Conservation (phyloP, 2,113 vertebrate genomes). For the Butorides virescens region DNA sequence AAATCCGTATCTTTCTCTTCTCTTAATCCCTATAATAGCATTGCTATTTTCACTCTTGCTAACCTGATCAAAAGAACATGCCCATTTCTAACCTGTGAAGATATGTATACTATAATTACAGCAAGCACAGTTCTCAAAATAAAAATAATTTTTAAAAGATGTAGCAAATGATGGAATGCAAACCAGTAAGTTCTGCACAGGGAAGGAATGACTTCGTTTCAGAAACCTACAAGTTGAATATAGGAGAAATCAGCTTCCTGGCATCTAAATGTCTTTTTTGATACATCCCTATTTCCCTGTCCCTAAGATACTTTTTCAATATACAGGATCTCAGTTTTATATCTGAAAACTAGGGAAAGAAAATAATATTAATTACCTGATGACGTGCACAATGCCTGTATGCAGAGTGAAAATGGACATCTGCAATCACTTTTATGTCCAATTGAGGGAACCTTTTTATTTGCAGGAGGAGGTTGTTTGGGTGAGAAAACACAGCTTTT, state of each 20-base stretch:
- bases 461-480: background rate
- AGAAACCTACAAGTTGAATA: background rate
- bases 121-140: background rate
- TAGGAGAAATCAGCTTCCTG: background rate
- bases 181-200: background rate
- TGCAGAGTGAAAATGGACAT: background rate
- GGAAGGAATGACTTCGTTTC: background rate
- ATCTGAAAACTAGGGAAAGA: background rate
- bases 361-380: background rate
- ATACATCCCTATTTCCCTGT: background rate
- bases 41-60: background rate
- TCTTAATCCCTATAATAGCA: background rate
- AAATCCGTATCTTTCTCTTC: background rate
- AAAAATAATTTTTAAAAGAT: background rate
- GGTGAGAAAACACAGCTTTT: background rate
- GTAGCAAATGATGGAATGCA: background rate
- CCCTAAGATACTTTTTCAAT: background rate
- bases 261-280: background rate
- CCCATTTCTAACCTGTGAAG: background rate
- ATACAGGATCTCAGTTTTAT: background rate
- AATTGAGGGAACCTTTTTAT: background rate
- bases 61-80: background rate
- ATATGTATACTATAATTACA: background rate
- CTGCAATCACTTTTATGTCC: background rate
- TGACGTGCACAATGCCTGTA: background rate